Evolutionary conservation across 2,888 invertebrate species (phyloP), one percentile per base, ranked within the genome.

Genomic region (Melieria crassipennis): DNA sequence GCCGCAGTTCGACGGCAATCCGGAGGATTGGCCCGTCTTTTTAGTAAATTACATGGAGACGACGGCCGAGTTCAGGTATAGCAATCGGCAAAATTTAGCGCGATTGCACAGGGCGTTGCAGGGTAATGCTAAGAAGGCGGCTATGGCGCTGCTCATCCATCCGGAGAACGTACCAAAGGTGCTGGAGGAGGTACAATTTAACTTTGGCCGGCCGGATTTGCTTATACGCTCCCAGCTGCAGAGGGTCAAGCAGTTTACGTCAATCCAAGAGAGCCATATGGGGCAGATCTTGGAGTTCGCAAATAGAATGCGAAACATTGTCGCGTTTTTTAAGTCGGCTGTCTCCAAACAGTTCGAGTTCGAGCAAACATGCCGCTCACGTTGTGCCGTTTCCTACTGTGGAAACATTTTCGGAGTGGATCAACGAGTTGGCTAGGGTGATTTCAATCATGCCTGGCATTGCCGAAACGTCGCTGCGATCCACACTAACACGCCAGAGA

Each of bases 321-420:
- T n/a, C n/a, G n/a, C n/a, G n/a, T n/a, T n/a, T n/a, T n/a, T n/a
- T n/a, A n/a, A n/a, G n/a, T 73, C 47, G 16, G 71, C 73, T 2
- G 52, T 68, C n/a, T 70, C 73, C 9, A 73, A 73, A 57, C 73
- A 75, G 62, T 75, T 67, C 42, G 73, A 75, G 43, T 73, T n/a
- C 71, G 69, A 65, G 63, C 9, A 58, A 63, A 45, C 48, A 61
- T 48, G 71, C 71, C 11, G 67, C 65, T 47, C 69, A 43, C n/a
- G 13, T 66, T 11, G 30, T 55, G 13, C 66, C 65, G 42, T 71
- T 56, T 62, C 65, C 71, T 55, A 66, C 63, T 30, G n/a, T 73
- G 6, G 70, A 70, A 64, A 67, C 57, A 50, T 73, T 73, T 50
- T 42, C 67, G 4, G 48, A 62, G 11, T 75, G 75, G 71, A 7